Base-by-base conservation (phyloP, 2,888 invertebrate genomes). In the Fissipunctia ypsillon region DNA sequence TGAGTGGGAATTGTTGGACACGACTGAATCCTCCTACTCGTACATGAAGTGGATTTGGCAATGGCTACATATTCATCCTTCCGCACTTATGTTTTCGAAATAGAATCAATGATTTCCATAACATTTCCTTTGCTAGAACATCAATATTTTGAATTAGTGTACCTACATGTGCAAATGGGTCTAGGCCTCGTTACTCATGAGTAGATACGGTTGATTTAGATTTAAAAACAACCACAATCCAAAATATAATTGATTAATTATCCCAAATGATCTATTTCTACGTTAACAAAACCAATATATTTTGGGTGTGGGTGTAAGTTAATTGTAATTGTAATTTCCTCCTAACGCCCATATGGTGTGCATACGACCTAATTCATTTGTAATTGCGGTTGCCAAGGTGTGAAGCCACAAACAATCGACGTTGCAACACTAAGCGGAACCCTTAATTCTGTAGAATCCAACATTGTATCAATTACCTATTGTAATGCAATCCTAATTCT, bases 381-480 rank as follows among this genome's bases (percentile, higher is more conserved):
- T 87, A 80, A 84, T 84, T 82, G 74, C 80, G 79, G 88, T 88
- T 88, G 83, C 88, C 78, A 89, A 90, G 88, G 89, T 87, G 89
- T 87, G 76, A 85, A 81, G 82, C 73, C 83, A 82, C 88, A 90
- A 90, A 91, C 90, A 91, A 88, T 87, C 69, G 81, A 73, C 73
- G 68, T 87, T 84, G 78, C 78, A 80, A 76, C 78, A 78, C 74
- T 84, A 78, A 76, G 69, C 79, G 79, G 78, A 87, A 90, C 85
- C 83, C 71, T 81, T 88, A 87, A 90, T 91, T 90, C 88, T 81
- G 79, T 87, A 79, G 90, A 91, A 93, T 89, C 86, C 78, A 66
- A 22, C 79, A 78, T 89, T 89, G 87, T 88, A 85, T 81, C 87
- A 90, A 88, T 85, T 86, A 81, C 78, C 88, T 85, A 88, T 89